These are phyloP conservation scores for Rhinopomastus cyanomelas DNA, from an alignment of 2,113 vertebrate species.

Conservation along the genomic window DNA sequence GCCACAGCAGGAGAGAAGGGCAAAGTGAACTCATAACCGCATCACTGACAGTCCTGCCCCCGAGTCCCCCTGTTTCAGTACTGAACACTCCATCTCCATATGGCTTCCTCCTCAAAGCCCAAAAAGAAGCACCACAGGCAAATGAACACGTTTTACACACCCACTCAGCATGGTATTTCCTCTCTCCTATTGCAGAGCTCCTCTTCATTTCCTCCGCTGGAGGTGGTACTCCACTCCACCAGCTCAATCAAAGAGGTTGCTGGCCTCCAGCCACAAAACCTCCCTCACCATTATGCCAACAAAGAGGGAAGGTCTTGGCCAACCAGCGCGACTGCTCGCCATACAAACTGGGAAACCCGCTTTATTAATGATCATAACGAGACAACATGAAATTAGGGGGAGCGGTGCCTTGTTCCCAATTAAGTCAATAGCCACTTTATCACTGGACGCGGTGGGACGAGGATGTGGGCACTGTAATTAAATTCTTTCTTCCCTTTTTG, in stretches of 20 bases:
- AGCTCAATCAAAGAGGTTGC: not conserved
- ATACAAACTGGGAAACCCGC: not conserved
- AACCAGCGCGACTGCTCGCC: accelerated
- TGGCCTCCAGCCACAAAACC: not conserved
- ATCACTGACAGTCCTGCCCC: conserved; percentile 19
- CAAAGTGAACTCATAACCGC: conserved; percentile 19
- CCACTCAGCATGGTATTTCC: not conserved
- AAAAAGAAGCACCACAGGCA: not conserved
- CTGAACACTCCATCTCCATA: conserved; percentile 19
- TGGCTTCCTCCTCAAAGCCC: conserved; percentile 1
- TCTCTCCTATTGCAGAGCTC: not conserved
- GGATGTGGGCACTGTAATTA: not conserved
- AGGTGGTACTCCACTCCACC: not conserved
- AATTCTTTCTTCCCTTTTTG: conserved; percentile 12
- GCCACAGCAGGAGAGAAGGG: conserved; percentile 10
- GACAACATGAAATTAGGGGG: not conserved
- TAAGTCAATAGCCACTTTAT: not conserved
- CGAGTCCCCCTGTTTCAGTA: not conserved
- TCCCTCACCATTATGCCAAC: not conserved
- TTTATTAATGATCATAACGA: not conserved
- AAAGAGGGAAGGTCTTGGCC: not conserved
- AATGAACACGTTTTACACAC: not conserved
- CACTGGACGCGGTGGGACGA: not conserved
- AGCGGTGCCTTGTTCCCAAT: not conserved
- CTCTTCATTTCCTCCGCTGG: not conserved